Conservation (phyloP, 2,113 vertebrate species). For the Mormyrus iriodes region DNA sequence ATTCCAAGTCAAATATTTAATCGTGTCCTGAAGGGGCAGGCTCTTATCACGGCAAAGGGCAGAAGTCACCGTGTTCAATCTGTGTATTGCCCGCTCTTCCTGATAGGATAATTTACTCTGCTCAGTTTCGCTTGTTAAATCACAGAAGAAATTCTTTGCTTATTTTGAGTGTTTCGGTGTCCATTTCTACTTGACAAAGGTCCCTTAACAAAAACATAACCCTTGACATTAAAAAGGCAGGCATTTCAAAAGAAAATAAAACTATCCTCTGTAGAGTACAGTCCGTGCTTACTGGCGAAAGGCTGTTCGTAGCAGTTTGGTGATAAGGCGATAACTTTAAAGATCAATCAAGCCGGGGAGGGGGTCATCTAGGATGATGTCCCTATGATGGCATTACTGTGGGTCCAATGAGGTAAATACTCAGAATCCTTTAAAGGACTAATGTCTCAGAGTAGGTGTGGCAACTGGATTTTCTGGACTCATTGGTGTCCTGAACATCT, state of each 20-base stretch:
- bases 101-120: constrained; percentile 35
- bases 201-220: background rate
- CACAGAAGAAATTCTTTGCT: background rate
- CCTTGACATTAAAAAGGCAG: background rate
- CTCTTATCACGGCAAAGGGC: background rate
- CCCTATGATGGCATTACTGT: background rate
- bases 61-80: background rate
- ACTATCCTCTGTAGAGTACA: background rate
- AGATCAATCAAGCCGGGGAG: background rate
- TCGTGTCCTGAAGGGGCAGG: background rate
- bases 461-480: background rate
- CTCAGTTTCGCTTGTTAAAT: background rate
- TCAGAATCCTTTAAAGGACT: background rate
- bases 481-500: too few relatives aligned
- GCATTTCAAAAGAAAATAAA: background rate
- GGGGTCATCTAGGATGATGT: background rate
- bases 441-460: background rate
- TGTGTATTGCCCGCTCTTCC: background rate
- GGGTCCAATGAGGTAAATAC: background rate
- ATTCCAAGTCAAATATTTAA: constrained; percentile 38
- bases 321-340: background rate
- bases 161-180: background rate
- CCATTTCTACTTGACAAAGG: background rate
- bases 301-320: background rate
- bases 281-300: background rate